Conservation (phyloP, 2,888 invertebrate genomes). For the Pollenia amentaria region DNA sequence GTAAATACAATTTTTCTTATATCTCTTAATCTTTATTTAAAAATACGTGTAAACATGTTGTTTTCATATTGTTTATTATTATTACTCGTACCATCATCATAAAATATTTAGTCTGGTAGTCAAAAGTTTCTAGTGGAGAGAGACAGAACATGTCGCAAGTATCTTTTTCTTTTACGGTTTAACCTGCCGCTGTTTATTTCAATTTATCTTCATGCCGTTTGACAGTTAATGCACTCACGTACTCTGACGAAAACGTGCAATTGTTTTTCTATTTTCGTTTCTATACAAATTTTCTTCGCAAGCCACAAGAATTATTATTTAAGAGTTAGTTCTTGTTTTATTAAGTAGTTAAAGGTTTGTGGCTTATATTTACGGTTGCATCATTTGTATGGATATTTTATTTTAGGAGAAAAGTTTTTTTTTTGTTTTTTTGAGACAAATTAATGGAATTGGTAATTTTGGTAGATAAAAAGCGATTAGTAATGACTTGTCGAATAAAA, state of each 20-base stretch:
- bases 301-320: constrained; percentile 20
- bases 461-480: too few relatives aligned
- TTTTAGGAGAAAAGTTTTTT: too few relatives aligned
- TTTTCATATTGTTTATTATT: constrained; percentile 69
- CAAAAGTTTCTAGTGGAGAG: not conserved
- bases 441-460: too few relatives aligned
- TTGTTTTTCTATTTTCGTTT: constrained; percentile 36
- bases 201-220: constrained; percentile 63
- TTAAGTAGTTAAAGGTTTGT: not conserved
- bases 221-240: constrained; percentile 71
- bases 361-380: not conserved
- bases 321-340: constrained; percentile 10
- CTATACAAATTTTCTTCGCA: not conserved
- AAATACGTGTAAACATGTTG: constrained; percentile 59
- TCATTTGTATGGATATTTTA: too few relatives aligned
- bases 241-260: constrained; percentile 63
- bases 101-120: constrained; percentile 39
- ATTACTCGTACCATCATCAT: constrained; percentile 40
- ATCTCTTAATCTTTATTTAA: constrained; percentile 42
- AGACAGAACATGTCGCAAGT: not conserved
- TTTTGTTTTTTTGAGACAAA: too few relatives aligned
- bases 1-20: not conserved
- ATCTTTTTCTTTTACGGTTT: not conserved
- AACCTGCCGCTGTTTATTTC: constrained; percentile 51
- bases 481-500: too few relatives aligned